Base-by-base conservation (phyloP, 2,113 vertebrate species). In the Salvelinus namaycush region DNA sequence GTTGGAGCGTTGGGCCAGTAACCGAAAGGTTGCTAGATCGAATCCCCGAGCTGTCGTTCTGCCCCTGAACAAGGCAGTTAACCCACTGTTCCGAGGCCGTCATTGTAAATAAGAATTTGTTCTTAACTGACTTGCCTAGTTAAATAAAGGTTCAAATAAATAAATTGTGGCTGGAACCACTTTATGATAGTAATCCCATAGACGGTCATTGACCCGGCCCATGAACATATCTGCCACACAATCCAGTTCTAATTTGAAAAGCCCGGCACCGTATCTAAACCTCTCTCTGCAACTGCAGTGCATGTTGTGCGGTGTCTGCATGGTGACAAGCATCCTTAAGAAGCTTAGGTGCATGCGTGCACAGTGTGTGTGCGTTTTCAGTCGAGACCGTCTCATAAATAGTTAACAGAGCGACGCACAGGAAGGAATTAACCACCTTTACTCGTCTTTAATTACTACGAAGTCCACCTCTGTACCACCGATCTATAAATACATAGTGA, bases 211-310 rank as follows among this genome's bases (percentile, higher is more conserved):
- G 90, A 92, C 89, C 90, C 87, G 72, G 89, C 83, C 81, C 81
- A 68, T 79, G 81, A 89, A 88, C 75, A 68, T 90, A 94, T 92
- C 92, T 90, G 78, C 80, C 87, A 78, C 78, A 79, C 87, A 85
- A 89, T 90, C 85, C 83, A 68, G 59, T 71, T 82, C 84, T 93
- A 90, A 94, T 93, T 94, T 92, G 92, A 83, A 84, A 91, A 90
- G 87, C 88, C 90, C 91, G 82, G 59, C 85, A 91, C 84, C 91
- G 88, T 92, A 90, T 79, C 92, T 91, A 92, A 93, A 93, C 87
- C 90, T 86, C 83, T 90, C 79, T 74, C 34, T 73, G 80, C 73
- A 76, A 83, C 86, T 86, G 84, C 85, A 87, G 86, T 83, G 76
- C 79, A 77, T 90, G 87, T 90, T 88, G 83, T 90, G 88, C 90